These are phyloP conservation scores for Vandiemenella viatica DNA, from an alignment of 2,888 invertebrate genomes.

Conservation along the genomic window DNA sequence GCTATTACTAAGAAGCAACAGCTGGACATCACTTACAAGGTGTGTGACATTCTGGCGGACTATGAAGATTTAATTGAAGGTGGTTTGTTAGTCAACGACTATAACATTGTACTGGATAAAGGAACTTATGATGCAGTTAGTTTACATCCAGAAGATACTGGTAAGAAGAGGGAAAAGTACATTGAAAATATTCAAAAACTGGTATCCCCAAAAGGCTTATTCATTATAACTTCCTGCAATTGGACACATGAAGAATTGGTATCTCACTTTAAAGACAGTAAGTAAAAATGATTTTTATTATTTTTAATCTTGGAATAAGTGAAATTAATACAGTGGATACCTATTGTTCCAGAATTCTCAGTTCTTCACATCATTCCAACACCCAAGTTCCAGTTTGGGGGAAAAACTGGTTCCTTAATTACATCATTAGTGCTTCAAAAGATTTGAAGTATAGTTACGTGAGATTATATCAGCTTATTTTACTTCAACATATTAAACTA, in stretches of 20 bases:
- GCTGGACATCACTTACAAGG: constrained; percentile 32
- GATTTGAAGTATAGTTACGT: no score
- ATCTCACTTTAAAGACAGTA: constrained; percentile 47
- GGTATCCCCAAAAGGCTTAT: constrained; percentile 45
- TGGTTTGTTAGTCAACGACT: constrained; percentile 15
- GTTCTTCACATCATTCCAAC: constrained; percentile 56
- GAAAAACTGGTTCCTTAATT: constrained; percentile 71
- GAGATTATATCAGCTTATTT: no score
- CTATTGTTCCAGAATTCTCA: constrained; percentile 38
- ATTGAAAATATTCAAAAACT: constrained; percentile 45
- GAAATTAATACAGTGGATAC: not conserved
- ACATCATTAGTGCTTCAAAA: constrained; percentile 63
- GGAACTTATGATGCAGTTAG: constrained; percentile 90
- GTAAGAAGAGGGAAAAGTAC: constrained; percentile 47
- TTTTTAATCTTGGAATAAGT: not conserved
- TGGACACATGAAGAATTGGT: constrained; percentile 79
- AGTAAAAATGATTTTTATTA: constrained; percentile 17
- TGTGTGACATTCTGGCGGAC: constrained; percentile 43
- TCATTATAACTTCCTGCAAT: constrained; percentile 87
- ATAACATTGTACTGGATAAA: constrained; percentile 48
- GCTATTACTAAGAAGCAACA: constrained; percentile 42
- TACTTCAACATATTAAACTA: no score
- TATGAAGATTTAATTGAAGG: constrained; percentile 15
- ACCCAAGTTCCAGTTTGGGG: constrained; percentile 78
- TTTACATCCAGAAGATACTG: constrained; percentile 54